phyloP scores from a whole-genome alignment of 2,888 invertebrate species.

The Malthinus flaveolus region DNA sequence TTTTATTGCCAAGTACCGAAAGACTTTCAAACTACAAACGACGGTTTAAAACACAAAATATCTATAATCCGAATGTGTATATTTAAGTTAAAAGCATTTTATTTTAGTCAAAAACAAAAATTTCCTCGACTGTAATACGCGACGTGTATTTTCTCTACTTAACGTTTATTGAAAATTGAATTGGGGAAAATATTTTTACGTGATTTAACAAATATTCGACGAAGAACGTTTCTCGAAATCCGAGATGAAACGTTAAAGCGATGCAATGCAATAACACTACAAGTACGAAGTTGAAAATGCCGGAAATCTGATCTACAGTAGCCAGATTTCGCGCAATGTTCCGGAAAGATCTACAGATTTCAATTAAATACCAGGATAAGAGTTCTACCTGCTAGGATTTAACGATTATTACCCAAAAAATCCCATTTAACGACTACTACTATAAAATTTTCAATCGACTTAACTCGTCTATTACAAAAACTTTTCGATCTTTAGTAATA shows the following conservation, averaged over 20 bases:
- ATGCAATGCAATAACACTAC: conserved; percentile 17
- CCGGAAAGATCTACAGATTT: conserved; percentile 46
- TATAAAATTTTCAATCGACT: conserved; percentile 43
- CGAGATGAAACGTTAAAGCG: conserved; percentile 5
- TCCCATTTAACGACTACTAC: conserved; percentile 38
- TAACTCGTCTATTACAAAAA: conserved; percentile 19
- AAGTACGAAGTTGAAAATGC: conserved; percentile 34
- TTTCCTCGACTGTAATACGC: not conserved
- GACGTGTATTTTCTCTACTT: no score
- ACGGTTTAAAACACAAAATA: conserved; percentile 2
- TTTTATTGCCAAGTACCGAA: conserved; percentile 18
- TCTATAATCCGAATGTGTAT: not conserved
- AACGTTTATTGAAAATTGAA: not conserved
- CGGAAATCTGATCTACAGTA: conserved; percentile 40
- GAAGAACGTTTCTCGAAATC: conserved; percentile 1
- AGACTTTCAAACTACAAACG: conserved; percentile 12
- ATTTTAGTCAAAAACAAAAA: not conserved
- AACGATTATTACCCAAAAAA: conserved; percentile 45
- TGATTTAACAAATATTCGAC: conserved; percentile 2
- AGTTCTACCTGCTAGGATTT: conserved; percentile 44
- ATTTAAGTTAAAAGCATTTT: not conserved
- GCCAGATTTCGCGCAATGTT: conserved; percentile 39
- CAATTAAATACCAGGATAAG: conserved; percentile 45
- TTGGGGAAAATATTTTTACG: conserved; percentile 3
- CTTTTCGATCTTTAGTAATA: conserved; percentile 9